These are phyloP conservation scores for Conops quadrifasciatus DNA, from an alignment of 2,888 invertebrate genomes.

Conservation along the genomic window DNA sequence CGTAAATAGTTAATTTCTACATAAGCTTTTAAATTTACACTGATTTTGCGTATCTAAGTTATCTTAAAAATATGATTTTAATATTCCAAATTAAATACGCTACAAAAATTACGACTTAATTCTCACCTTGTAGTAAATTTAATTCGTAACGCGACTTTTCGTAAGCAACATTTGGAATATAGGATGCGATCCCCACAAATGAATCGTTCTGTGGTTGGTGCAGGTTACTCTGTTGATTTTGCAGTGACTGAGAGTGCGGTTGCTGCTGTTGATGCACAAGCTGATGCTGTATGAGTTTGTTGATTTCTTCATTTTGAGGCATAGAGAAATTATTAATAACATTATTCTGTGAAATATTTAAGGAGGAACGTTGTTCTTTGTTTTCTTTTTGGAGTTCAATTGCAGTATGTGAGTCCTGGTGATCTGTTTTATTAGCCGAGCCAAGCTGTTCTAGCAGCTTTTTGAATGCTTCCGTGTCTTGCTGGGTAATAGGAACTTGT, in stretches of 20 bases:
- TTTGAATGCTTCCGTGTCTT: constrained; percentile 82
- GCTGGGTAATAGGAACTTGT: constrained; percentile 50
- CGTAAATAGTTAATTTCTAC: too few relatives aligned
- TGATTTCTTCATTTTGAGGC: constrained; percentile 48
- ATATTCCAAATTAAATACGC: too few relatives aligned
- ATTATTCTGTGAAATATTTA: constrained; percentile 37
- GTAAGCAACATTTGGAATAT: background rate
- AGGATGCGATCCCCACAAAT: constrained; percentile 18
- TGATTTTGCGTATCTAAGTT: too few relatives aligned
- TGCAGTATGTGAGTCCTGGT: constrained; percentile 33
- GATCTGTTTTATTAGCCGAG: constrained; percentile 43
- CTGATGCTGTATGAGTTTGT: constrained; percentile 45
- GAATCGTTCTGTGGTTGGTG: constrained; percentile 35
- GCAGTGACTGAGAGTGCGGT: constrained; percentile 43
- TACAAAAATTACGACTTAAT: too few relatives aligned
- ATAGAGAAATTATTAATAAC: constrained; percentile 37
- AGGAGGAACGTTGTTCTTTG: constrained; percentile 38
- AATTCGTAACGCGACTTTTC: constrained; percentile 67
- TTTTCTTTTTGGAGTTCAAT: constrained; percentile 28
- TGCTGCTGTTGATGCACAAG: constrained; percentile 45
- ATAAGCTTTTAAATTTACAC: too few relatives aligned
- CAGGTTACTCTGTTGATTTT: constrained; percentile 38
- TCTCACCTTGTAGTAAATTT: constrained; percentile 76
- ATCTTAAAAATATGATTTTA: too few relatives aligned
- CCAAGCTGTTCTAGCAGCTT: constrained; percentile 68